Evolutionary conservation across 2,888 invertebrate species (phyloP).

Genomic region (Ptilodon capucinus): DNA sequence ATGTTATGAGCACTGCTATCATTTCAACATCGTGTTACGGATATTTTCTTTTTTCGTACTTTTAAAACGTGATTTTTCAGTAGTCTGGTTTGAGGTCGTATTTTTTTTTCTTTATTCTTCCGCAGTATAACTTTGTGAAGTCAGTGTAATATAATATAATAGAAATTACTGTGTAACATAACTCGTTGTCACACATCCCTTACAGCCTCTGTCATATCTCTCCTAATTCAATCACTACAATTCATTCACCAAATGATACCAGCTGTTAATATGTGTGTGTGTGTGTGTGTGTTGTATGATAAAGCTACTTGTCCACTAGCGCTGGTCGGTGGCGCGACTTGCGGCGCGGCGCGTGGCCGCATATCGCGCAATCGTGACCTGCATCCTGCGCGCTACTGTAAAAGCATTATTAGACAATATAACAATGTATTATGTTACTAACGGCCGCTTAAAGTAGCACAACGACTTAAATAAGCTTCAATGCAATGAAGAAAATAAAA

Average conservation of each 20-base stretch:
- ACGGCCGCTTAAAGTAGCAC: neutral
- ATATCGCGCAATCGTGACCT: slow-evolving; percentile 38
- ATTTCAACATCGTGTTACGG: too few relatives aligned
- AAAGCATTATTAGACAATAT: neutral
- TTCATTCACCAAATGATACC: neutral
- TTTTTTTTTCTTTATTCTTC: too few relatives aligned
- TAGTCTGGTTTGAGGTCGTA: too few relatives aligned
- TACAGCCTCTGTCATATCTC: neutral
- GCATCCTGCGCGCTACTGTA: slow-evolving; percentile 13
- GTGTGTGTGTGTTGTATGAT: slow-evolving; percentile 22
- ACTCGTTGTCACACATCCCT: too few relatives aligned
- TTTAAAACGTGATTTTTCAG: too few relatives aligned
- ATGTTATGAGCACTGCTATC: too few relatives aligned
- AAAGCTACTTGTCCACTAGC: slow-evolving; percentile 7
- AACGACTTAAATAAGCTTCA: neutral
- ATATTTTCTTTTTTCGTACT: too few relatives aligned
- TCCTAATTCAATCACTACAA: too few relatives aligned
- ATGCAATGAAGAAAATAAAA: too few relatives aligned
- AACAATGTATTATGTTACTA: neutral
- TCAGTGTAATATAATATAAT: too few relatives aligned
- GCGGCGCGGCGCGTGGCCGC: slow-evolving; percentile 37
- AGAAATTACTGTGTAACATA: too few relatives aligned
- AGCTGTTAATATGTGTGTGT: slow-evolving; percentile 16
- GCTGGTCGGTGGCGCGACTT: slow-evolving; percentile 10
- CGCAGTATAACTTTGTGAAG: too few relatives aligned